A percentile compares a stretch with the other conserved stretches of the same genome.
Conservation (phyloP, 2,113 vertebrate species). For the Quiscalus mexicanus region DNA sequence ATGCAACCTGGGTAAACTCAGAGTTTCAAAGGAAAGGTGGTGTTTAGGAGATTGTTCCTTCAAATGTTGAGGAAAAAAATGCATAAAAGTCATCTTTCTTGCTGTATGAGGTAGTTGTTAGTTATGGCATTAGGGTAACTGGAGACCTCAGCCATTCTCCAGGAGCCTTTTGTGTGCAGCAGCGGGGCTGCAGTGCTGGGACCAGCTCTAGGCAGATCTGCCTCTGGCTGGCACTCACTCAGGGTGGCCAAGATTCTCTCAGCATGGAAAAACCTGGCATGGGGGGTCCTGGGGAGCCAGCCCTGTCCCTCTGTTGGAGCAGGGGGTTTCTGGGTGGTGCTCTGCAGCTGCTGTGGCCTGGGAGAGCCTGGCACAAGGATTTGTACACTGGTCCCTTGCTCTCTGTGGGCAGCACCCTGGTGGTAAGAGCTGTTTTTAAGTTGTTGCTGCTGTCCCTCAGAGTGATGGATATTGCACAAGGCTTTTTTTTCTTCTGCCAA, state of each 20-base stretch:
- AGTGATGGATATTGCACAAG: not conserved
- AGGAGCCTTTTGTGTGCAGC: not conserved
- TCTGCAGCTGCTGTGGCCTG: not conserved
- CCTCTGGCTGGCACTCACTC: not conserved
- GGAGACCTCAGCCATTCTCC: not conserved
- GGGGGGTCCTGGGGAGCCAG: not conserved
- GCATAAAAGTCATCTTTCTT: not conserved
- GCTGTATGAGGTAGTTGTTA: not conserved
- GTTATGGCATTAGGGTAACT: not conserved
- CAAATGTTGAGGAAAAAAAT: not conserved
- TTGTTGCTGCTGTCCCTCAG: accelerated
- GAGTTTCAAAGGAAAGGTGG: not conserved
- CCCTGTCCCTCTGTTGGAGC: not conserved
- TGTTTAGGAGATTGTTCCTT: not conserved
- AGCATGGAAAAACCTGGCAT: accelerated
- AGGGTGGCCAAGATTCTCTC: not conserved
- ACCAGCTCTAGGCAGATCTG: not conserved
- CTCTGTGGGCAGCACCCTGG: not conserved
- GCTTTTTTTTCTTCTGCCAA: not conserved
- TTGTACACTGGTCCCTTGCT: accelerated
- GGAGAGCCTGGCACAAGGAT: not conserved
- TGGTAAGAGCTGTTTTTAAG: not conserved
- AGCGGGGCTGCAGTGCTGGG: accelerated
- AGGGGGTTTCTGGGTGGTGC: not conserved
- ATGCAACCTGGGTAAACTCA: not conserved